Evolutionary conservation across 2,888 invertebrate species (phyloP).

Genomic region (Oegoconia quadripuncta): DNA sequence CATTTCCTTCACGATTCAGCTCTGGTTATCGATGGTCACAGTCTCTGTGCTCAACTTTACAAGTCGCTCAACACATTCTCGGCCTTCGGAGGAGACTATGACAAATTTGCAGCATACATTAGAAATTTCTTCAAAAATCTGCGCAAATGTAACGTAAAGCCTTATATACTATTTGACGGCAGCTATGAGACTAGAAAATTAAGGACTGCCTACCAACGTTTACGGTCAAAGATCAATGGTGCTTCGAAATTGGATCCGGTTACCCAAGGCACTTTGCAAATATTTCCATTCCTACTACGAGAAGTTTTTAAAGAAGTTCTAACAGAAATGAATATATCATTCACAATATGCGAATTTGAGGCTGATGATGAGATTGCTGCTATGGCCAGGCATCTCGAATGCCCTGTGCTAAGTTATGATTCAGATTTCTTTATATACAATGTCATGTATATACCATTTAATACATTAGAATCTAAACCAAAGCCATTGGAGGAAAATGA

Average conservation of each 20-base stretch:
- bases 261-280: constrained; percentile 72
- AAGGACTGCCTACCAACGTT: constrained; percentile 80
- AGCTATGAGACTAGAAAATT: constrained; percentile 86
- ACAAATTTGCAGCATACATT: constrained; percentile 83
- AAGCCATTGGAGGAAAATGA: constrained; percentile 39
- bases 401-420: constrained; percentile 94
- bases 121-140: constrained; percentile 84
- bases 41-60: constrained; percentile 85
- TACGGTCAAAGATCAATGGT: constrained; percentile 79
- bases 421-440: constrained; percentile 96
- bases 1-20: constrained; percentile 82
- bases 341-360: constrained; percentile 90
- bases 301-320: constrained; percentile 87
- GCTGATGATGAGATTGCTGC: constrained; percentile 94
- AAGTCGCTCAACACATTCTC: constrained; percentile 79
- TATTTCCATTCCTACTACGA: constrained; percentile 87
- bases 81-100: constrained; percentile 93
- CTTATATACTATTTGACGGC: constrained; percentile 90
- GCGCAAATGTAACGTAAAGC: constrained; percentile 83
- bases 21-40: constrained; percentile 90
- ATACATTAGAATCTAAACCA: constrained; percentile 79
- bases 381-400: constrained; percentile 86
- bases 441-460: constrained; percentile 88
- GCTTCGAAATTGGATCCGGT: constrained; percentile 78
- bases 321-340: constrained; percentile 80